Evolutionary conservation across 2,113 vertebrate genomes (phyloP).

Genomic region (Hassar affinis): DNA sequence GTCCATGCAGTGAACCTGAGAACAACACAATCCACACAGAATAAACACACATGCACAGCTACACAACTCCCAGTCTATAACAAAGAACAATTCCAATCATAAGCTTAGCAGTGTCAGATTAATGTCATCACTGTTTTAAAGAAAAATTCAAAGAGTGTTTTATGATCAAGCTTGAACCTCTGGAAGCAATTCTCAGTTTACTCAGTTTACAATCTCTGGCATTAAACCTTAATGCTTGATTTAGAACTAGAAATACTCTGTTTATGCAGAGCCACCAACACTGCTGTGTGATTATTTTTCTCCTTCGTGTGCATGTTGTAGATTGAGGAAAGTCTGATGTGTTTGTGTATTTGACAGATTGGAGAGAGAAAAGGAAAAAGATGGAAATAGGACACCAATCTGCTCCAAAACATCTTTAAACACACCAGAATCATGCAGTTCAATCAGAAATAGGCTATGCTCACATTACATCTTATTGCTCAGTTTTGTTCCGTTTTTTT

Average conservation of each 20-base stretch:
- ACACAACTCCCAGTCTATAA: not conserved
- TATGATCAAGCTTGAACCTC: not conserved
- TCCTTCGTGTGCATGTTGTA: not conserved
- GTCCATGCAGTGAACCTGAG: constrained; percentile 31
- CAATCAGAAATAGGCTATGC: not conserved
- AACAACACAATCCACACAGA: not conserved
- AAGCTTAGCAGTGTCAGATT: not conserved
- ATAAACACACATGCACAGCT: not conserved
- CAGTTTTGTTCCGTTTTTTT: not conserved
- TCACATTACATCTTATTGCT: not conserved
- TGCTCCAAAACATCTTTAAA: constrained; percentile 8
- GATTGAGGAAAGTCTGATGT: not conserved
- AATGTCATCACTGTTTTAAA: not conserved
- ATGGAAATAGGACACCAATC: not conserved
- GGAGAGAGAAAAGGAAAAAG: constrained; percentile 16
- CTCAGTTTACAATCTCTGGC: not conserved
- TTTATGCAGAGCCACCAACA: not conserved
- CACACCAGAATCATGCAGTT: not conserved
- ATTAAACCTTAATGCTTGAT: not conserved
- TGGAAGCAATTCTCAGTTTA: not conserved
- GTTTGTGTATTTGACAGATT: constrained; percentile 2
- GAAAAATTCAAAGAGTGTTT: not conserved
- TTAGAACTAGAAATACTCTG: not conserved
- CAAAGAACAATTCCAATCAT: not conserved
- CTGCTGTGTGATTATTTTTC: not conserved